Evolutionary conservation across 2,113 vertebrate species (phyloP).

Genomic region (Pitta sordida): DNA sequence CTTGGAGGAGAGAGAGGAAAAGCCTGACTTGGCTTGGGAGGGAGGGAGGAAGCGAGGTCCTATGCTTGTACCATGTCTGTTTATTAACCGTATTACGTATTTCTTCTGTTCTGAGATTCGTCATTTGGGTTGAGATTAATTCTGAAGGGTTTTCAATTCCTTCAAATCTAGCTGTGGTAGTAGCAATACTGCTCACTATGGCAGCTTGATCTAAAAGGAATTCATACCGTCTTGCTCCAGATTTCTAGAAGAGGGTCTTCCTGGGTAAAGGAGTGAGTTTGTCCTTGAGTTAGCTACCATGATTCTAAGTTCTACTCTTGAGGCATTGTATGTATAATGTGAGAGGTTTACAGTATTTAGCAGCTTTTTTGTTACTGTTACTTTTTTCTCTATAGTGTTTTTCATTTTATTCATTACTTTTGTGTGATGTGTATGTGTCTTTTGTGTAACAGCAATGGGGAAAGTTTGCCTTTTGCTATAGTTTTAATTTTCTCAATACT

Average conservation of each 20-base stretch:
- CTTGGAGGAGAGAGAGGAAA: neutral
- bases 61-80: neutral
- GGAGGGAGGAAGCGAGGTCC: fast-evolving
- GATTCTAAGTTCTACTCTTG: neutral
- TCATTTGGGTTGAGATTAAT: neutral
- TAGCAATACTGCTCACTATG: neutral
- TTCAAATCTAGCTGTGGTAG: neutral
- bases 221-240: neutral
- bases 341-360: neutral
- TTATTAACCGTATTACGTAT: neutral
- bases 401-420: neutral
- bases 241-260: neutral
- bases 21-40: neutral
- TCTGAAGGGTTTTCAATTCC: neutral
- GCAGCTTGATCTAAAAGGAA: neutral
- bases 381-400: neutral
- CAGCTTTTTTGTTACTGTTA: neutral
- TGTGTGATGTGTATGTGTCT: no score
- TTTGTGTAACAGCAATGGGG: neutral
- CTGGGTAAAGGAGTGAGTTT: neutral
- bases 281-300: neutral
- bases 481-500: slow-evolving; percentile 42
- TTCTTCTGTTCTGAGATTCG: neutral
- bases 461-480: neutral
- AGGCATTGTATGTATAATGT: neutral